Conservation (phyloP, 2,888 invertebrate species). For the Pogonocherus hispidulus region DNA sequence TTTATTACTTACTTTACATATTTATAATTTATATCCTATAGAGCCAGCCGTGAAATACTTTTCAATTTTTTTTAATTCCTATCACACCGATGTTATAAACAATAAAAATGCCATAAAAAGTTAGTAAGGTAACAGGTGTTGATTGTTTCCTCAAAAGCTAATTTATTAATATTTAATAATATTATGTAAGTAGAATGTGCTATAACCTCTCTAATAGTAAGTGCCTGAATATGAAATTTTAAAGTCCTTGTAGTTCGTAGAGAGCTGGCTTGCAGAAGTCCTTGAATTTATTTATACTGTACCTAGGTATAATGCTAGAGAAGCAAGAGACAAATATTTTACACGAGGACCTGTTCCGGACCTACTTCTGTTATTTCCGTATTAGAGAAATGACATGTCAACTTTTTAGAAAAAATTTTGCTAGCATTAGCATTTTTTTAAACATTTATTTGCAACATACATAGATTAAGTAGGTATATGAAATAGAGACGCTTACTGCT, state of each 20-base stretch:
- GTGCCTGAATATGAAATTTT: not conserved
- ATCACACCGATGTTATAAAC: not conserved
- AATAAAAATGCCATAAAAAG: not conserved
- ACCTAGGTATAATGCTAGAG: too few relatives aligned
- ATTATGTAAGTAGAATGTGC: not conserved
- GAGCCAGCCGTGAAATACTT: not conserved
- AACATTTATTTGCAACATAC: too few relatives aligned
- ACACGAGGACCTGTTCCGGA: too few relatives aligned
- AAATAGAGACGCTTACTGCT: too few relatives aligned
- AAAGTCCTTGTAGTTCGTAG: not conserved
- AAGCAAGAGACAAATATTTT: too few relatives aligned
- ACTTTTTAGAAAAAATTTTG: too few relatives aligned
- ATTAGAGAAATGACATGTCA: too few relatives aligned
- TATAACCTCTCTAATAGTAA: not conserved
- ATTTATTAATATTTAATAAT: not conserved
- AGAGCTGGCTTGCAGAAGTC: not conserved
- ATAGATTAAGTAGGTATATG: too few relatives aligned
- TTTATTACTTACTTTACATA: conserved; percentile 1
- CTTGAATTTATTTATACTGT: not conserved
- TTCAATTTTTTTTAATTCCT: not conserved
- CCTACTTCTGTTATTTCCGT: too few relatives aligned
- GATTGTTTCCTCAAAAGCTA: conserved; percentile 4
- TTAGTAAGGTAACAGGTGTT: not conserved
- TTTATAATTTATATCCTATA: not conserved
- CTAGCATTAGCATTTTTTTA: too few relatives aligned